Conservation (phyloP, 1,140 invertebrate species). For the Calephelis virginiensis region DNA sequence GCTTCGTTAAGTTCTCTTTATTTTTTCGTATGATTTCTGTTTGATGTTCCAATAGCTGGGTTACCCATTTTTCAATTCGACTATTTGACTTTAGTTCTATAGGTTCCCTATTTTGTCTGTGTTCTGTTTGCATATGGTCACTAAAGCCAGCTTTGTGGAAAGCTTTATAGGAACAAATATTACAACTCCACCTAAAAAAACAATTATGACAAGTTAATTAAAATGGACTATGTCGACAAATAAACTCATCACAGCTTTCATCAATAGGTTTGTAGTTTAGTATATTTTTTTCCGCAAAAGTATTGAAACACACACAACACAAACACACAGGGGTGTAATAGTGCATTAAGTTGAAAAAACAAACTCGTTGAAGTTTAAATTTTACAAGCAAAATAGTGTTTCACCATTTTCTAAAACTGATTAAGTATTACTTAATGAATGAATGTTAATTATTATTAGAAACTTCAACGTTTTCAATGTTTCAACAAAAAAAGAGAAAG, state of each 20-base stretch:
- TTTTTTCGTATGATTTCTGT: constrained; percentile 40
- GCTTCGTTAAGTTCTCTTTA: constrained; percentile 47
- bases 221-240: too few species aligned
- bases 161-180: constrained; percentile 60
- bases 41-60: constrained; percentile 47
- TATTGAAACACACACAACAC: too few species aligned
- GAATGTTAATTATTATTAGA: too few species aligned
- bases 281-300: too few species aligned
- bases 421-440: too few species aligned
- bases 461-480: too few species aligned
- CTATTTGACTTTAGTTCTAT: constrained; percentile 42
- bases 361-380: background rate
- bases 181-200: constrained; percentile 61
- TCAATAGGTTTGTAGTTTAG: too few species aligned
- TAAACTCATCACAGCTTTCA: too few species aligned
- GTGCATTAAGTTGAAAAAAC: too few species aligned
- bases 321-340: too few species aligned
- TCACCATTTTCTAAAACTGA: too few species aligned
- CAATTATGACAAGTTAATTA: constrained; percentile 7
- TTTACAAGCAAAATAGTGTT: constrained; percentile 1
- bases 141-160: constrained; percentile 58
- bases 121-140: constrained; percentile 55
- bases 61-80: constrained; percentile 56
- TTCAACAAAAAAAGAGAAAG: too few species aligned
- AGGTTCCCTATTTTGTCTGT: constrained; percentile 42